phyloP scores from a whole-genome alignment of 1,140 invertebrate genomes.

The Nilaparvata lugens region DNA sequence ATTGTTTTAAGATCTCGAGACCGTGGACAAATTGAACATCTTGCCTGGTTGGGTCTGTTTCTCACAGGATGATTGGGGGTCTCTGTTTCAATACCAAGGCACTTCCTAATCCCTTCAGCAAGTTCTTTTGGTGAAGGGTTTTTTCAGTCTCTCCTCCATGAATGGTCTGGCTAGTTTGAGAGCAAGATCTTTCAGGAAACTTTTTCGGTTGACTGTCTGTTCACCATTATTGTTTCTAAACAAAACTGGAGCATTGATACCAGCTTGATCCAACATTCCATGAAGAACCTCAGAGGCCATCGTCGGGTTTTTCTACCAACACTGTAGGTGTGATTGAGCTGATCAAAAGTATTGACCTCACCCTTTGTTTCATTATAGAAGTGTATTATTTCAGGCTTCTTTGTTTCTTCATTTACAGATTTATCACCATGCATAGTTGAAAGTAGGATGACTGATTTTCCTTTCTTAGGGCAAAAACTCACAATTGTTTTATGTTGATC shows the following conservation, averaged over 20 bases:
- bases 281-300: neutral
- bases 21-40: neutral
- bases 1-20: neutral
- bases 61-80: neutral
- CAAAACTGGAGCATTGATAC: neutral
- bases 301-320: neutral
- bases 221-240: neutral
- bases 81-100: neutral
- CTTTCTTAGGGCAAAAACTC: neutral
- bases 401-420: neutral
- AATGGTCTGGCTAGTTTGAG: neutral
- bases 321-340: neutral
- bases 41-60: neutral
- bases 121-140: neutral
- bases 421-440: neutral
- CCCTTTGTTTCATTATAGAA: neutral
- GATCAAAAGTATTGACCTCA: neutral
- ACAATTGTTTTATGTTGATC: neutral
- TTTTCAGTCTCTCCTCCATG: neutral
- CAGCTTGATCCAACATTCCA: neutral
- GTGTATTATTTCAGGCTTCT: neutral
- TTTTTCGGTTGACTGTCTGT: neutral
- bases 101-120: neutral
- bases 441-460: neutral
- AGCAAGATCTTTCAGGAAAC: neutral